Base-by-base conservation (phyloP, 2,797 vertebrate species). In the Xenopus petersii region DNA sequence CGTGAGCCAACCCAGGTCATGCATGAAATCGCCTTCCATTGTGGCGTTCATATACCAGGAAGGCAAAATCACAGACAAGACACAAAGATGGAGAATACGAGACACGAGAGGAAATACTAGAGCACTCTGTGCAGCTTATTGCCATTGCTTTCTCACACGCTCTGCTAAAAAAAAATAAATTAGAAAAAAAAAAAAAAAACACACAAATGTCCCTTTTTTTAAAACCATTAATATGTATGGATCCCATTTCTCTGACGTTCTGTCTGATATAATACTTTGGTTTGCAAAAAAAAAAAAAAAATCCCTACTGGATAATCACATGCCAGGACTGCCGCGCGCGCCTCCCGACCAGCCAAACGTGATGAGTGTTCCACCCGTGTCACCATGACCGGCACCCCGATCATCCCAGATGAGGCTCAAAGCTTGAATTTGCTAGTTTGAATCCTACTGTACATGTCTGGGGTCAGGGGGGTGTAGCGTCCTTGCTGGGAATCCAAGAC, bases 401-500 rank as follows among this genome's bases (percentile, higher is more conserved):
- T 66, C 30, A 48, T 62, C 60, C 54, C 16, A 48, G 71, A 10
- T 26, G 30, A 49, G 68, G 4, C 80, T 90, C 93, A 98, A 86
- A 98, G 91, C 89, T 98, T 99, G 83, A 93, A 89, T 75, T 94
- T 89, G 82, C 96, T 96, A 0, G 92, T 91, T 84, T 94, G 85
- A 88, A 99, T 96, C 80, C 86, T 90, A 75, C 71, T 17, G 62
- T 96, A 93, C 0, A 89, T 83, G 80, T 93, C 92, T 76, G 84
- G 83, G 42, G 94, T 87, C 88, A 99, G 83, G 0, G 80, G 86
- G 68, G 92, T 79, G 30, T 95, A 98, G 81, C 81, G 80, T 83
- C 94, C 91, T 88, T 93, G 94, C 81, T 88, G 93, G 84, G 91
- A 85, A 77, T 98, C 94, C 92, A 99, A 88, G 86, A 96, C 95